phyloP scores from a whole-genome alignment of 2,113 vertebrate genomes.

The Rhynchomys soricoides region DNA sequence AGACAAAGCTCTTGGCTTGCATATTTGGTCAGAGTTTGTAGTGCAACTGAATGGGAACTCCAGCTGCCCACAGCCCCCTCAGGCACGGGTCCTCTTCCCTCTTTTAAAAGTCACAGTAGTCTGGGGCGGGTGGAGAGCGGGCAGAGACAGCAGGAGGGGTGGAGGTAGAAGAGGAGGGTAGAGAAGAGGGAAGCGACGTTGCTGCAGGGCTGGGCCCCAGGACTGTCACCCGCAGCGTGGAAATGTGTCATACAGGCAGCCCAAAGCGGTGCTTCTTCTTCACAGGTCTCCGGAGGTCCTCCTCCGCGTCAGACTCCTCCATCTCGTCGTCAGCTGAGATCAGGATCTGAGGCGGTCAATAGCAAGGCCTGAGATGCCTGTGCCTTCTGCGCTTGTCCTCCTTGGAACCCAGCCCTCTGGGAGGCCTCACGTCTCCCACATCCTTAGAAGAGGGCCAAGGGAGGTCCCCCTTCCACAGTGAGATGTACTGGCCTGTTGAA shows the following conservation, averaged over 20 bases:
- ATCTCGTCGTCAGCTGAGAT: conserved; percentile 99
- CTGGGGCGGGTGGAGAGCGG: conserved; percentile 62
- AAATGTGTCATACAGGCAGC: conserved; percentile 92
- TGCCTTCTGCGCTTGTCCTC: background rate
- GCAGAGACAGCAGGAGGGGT: conserved; percentile 53
- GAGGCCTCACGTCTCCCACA: background rate
- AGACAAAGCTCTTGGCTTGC: conserved; percentile 82
- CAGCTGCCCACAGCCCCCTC: conserved; percentile 51
- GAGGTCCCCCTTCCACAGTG: background rate
- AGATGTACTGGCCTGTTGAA: background rate
- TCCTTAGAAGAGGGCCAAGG: background rate
- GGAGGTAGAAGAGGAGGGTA: conserved; percentile 74
- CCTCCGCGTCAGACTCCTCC: conserved; percentile 95
- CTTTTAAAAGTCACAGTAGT: conserved; percentile 75
- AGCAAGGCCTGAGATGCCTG: background rate
- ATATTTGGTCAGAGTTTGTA: conserved; percentile 88
- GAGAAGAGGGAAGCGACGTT: conserved; percentile 59
- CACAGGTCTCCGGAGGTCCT: conserved; percentile 91
- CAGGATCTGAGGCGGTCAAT: conserved; percentile 89
- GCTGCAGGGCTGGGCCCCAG: conserved; percentile 63
- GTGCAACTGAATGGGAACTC: conserved; percentile 86
- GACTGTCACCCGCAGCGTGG: conserved; percentile 71
- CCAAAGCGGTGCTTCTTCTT: conserved; percentile 98
- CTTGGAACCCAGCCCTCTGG: background rate
- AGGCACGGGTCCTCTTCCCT: conserved; percentile 55